Base-by-base conservation (phyloP, 2,888 invertebrate species). In the Lepeophtheirus nordmannii region DNA sequence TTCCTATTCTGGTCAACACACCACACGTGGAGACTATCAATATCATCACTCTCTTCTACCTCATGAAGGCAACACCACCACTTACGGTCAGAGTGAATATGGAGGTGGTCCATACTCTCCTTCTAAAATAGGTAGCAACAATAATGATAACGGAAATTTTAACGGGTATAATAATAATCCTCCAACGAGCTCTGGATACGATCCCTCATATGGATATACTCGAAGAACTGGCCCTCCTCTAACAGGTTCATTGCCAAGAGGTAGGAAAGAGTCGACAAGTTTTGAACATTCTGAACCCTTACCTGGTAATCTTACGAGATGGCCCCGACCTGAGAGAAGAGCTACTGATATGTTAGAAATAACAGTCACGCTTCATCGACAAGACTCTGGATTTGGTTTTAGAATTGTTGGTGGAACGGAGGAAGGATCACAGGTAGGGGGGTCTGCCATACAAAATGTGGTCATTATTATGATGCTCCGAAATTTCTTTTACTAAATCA, bases 321-420 rank as follows among this genome's bases (percentile, higher is more conserved):
- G 61, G 53, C 41, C 63, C 38, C 40, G 65, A 56, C 67, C 60
- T 38, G n/a, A 53, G 23, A 64, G 41, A 23, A 23, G 68, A 22
- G 23, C 30, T 14, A 59, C 53, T 20, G 68, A 65, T 41, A 73
- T 60, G 71, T 81, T 84, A 58, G 85, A 86, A 71, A 83, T 87
- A 70, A 76, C 84, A 67, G 85, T 96, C 10, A 86, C 88, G 0
- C 77, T 97, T 64, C 85, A 87, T 61, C 82, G 92, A n/a, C 89
- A 91, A 71, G 87, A 89, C 46, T 85, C 86, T 67, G 97, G 97
- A 1, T 98, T 98, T 79, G 98, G 97, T 10, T 98, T 98, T 79
- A 82, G 97, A 69, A 93, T 98, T 74, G 89, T 97, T 40, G 97
- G 97, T 23, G 98, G 98, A 56, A 91, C 91, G 0, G 97, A 97